Evolutionary conservation across 2,888 invertebrate species (phyloP).

Genomic region (Oasisia sp.): DNA sequence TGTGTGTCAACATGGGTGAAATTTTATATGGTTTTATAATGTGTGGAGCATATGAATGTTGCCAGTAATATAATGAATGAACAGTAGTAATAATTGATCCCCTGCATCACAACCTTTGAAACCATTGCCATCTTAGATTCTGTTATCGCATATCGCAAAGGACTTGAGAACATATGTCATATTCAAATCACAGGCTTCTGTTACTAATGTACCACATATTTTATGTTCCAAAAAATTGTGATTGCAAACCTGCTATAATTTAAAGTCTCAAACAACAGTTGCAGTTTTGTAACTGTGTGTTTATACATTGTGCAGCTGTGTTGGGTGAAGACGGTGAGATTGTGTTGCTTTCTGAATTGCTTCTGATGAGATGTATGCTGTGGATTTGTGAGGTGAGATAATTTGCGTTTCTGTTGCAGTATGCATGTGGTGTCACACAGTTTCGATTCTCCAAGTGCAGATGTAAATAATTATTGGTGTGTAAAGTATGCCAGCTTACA

Average conservation of each 20-base stretch:
- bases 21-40: neutral
- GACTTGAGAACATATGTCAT: too few species aligned
- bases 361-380: neutral
- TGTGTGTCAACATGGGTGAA: neutral
- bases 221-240: neutral
- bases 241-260: neutral
- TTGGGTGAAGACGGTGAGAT: neutral
- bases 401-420: neutral
- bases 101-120: neutral
- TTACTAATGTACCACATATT: neutral
- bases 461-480: neutral
- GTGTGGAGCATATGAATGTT: neutral
- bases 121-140: neutral
- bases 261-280: neutral
- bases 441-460: neutral
- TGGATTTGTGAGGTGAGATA: neutral
- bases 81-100: neutral
- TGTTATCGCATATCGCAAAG: too few species aligned
- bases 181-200: too few species aligned
- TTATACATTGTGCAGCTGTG: neutral
- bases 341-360: neutral
- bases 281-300: neutral
- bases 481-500: neutral
- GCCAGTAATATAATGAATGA: neutral
- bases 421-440: neutral